Conservation (phyloP, 1,140 invertebrate species). For the Aradophagus sp. region DNA sequence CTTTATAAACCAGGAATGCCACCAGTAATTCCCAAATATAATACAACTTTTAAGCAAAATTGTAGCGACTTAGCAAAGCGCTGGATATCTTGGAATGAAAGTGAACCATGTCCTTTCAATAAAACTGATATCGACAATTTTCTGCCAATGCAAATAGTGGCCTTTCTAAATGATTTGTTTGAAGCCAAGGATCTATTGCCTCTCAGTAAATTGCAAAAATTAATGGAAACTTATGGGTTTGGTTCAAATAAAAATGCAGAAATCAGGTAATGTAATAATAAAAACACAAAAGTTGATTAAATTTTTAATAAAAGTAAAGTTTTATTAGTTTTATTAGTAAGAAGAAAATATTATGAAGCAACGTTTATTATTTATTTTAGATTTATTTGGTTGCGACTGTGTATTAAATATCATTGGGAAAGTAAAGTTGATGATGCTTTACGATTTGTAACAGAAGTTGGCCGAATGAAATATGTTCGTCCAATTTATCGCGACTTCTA, state of each 20-base stretch:
- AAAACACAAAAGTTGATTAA: background rate
- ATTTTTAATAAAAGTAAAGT: too few species aligned
- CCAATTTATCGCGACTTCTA: conserved; percentile 92
- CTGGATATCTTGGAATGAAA: conserved; percentile 76
- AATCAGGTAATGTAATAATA: conserved; percentile 76
- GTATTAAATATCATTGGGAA: conserved; percentile 83
- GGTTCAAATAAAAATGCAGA: conserved; percentile 82
- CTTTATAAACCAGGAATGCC: conserved; percentile 90
- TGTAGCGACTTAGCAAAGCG: conserved; percentile 78
- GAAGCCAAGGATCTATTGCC: conserved; percentile 75
- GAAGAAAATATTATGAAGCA: too few species aligned
- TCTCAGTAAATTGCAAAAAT: conserved; percentile 77
- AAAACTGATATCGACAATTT: conserved; percentile 77
- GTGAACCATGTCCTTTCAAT: conserved; percentile 69
- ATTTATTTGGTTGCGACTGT: conserved; percentile 86
- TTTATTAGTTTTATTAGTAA: too few species aligned
- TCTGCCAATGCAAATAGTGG: conserved; percentile 81
- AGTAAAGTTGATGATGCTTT: conserved; percentile 80
- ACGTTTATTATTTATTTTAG: conserved; percentile 70
- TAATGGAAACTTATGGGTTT: conserved; percentile 83
- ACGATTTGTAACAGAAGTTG: conserved; percentile 86
- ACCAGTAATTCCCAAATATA: conserved; percentile 86
- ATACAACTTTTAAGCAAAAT: conserved; percentile 80
- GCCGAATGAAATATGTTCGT: conserved; percentile 92
- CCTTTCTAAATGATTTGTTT: conserved; percentile 83